A percentile compares a stretch with the other conserved stretches of the same genome.
Evolutionary conservation across 2,113 vertebrate genomes (phyloP).

Genomic region (Megalops atlanticus): DNA sequence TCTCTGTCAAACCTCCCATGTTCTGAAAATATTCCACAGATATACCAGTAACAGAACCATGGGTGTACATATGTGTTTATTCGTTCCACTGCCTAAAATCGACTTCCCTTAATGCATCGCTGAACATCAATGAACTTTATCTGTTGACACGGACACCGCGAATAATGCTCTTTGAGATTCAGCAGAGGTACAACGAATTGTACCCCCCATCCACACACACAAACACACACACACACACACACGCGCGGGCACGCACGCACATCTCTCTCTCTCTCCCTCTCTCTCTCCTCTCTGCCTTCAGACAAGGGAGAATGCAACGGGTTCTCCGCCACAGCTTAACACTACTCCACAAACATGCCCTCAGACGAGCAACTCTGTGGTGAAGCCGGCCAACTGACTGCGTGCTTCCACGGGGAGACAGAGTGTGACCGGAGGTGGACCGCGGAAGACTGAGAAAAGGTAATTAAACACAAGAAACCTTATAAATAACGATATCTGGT

Average conservation of each 20-base stretch:
- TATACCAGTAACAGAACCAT: too few relatives aligned
- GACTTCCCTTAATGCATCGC: not conserved
- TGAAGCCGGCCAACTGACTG: conserved; percentile 57
- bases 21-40: not conserved
- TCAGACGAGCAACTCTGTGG: conserved; percentile 65
- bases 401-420: conserved; percentile 32
- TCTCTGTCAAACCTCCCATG: too few relatives aligned
- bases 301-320: conserved; percentile 39
- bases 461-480: conserved; percentile 39
- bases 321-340: conserved; percentile 48
- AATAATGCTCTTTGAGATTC: conserved; percentile 17
- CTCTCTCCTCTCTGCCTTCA: conserved; percentile 42
- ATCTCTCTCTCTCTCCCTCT: conserved; percentile 19
- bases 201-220: conserved; percentile 25
- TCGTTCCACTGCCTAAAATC: not conserved
- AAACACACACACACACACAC: conserved; percentile 26
- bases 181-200: not conserved
- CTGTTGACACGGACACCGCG: not conserved
- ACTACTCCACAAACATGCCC: conserved; percentile 65
- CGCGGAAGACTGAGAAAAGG: conserved; percentile 56
- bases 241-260: conserved; percentile 7
- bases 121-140: not conserved
- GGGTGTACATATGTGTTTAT: not conserved
- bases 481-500: not conserved
- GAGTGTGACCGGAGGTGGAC: conserved; percentile 46